Conservation (phyloP, 2,888 invertebrate species). For the Tolmerus cingulatus region DNA sequence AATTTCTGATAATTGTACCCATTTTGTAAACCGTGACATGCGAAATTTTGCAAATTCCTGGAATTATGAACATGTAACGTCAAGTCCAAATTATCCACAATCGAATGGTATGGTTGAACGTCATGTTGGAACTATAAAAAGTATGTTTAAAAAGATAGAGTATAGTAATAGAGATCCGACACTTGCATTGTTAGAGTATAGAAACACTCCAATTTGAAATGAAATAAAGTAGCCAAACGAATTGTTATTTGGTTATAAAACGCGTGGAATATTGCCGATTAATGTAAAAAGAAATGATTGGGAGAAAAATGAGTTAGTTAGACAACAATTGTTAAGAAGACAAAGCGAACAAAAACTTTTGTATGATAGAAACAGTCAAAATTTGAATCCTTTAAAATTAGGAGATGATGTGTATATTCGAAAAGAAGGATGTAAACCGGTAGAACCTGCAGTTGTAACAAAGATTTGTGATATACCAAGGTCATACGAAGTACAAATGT, state of each 20-base stretch:
- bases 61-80: not conserved
- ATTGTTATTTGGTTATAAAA: no score
- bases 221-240: no score
- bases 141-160: conserved; percentile 7
- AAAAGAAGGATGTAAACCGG: not conserved
- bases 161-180: no score
- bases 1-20: conserved; percentile 5
- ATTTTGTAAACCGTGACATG: not conserved
- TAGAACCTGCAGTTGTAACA: not conserved
- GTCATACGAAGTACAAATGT: not conserved
- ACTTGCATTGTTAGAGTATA: not conserved
- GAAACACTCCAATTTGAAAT: not conserved
- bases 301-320: no score
- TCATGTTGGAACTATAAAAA: not conserved
- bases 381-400: not conserved
- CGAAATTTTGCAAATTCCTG: not conserved
- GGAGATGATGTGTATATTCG: not conserved
- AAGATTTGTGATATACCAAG: conserved; percentile 1
- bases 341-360: no score
- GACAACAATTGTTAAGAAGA: no score
- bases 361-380: no score
- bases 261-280: no score
- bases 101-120: conserved; percentile 36
- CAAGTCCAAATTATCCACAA: not conserved
- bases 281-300: no score